A percentile compares a stretch with the other conserved stretches of the same genome.
Evolutionary conservation across 2,888 invertebrate genomes (phyloP).

Genomic region (Euplexia lucipara): DNA sequence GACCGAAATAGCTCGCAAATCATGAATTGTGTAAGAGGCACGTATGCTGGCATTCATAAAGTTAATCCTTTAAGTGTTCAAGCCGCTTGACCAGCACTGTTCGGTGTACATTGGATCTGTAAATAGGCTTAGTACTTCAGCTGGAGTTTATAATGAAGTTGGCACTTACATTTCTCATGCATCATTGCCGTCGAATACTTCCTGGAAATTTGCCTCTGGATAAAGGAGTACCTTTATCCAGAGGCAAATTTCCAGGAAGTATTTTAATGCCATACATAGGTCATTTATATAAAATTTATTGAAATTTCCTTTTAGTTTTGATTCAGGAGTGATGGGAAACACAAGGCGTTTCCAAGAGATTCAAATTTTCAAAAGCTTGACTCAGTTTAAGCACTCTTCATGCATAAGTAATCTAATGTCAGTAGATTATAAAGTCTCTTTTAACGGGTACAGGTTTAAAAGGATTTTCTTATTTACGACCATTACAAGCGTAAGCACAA

Average conservation of each 20-base stretch:
- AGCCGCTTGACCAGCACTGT: conserved; percentile 57
- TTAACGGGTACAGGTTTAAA: conserved; percentile 2
- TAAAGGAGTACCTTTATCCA: conserved; percentile 22
- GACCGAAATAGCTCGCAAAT: conserved; percentile 40
- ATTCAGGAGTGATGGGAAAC: conserved; percentile 18
- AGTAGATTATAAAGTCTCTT: conserved; percentile 20
- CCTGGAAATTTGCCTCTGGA: conserved; percentile 40
- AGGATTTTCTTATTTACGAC: conserved; percentile 14
- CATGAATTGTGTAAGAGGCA: conserved; percentile 37
- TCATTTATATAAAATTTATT: conserved; percentile 36
- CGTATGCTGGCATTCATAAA: conserved; percentile 34
- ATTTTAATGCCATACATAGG: not conserved
- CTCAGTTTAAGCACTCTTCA: not conserved
- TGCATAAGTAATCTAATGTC: conserved; percentile 26
- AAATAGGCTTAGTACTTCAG: conserved; percentile 59
- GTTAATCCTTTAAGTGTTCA: conserved; percentile 55
- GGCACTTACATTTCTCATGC: conserved; percentile 51
- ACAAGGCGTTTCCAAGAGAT: conserved; percentile 23
- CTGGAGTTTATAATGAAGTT: conserved; percentile 58
- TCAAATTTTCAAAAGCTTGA: conserved; percentile 11
- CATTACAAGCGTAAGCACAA: not conserved
- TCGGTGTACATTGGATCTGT: conserved; percentile 55
- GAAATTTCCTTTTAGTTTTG: conserved; percentile 29
- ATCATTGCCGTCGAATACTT: conserved; percentile 57
- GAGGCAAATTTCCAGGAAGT: conserved; percentile 14